Evolutionary conservation across 2,113 vertebrate species (phyloP).

Genomic region (Crotalus horridus): DNA sequence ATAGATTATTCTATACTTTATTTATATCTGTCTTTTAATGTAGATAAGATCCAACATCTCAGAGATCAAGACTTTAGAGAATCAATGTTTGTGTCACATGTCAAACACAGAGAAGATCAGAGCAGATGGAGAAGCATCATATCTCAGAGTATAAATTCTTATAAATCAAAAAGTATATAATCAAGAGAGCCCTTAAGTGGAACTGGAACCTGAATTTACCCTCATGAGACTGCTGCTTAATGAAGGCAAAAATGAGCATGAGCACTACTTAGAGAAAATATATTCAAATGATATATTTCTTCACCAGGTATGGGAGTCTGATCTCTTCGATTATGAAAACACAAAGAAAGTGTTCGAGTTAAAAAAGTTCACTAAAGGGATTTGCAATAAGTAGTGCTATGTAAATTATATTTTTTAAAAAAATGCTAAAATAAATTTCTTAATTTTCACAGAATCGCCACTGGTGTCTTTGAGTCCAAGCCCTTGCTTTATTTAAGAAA

Average conservation of each 20-base stretch:
- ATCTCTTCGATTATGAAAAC: background rate
- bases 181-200: background rate
- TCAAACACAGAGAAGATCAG: background rate
- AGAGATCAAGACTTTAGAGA: background rate
- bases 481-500: background rate
- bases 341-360: conserved; percentile 6
- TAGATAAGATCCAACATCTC: background rate
- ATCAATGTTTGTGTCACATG: background rate
- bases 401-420: background rate
- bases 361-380: accelerated
- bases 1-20: background rate
- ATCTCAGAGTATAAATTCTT: background rate
- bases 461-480: background rate
- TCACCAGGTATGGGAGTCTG: background rate
- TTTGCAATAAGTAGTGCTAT: background rate
- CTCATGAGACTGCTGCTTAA: conserved; percentile 16
- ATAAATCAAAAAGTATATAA: background rate
- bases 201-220: conserved; percentile 4
- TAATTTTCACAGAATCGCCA: background rate
- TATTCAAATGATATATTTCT: conserved; percentile 11
- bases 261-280: conserved; percentile 10
- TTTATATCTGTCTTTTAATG: conserved; percentile 15
- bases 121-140: background rate
- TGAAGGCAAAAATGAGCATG: background rate
- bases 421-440: background rate